Evolutionary conservation across 23 tunicate genomes (phyloP).

Genomic region (Pegea sp.): DNA sequence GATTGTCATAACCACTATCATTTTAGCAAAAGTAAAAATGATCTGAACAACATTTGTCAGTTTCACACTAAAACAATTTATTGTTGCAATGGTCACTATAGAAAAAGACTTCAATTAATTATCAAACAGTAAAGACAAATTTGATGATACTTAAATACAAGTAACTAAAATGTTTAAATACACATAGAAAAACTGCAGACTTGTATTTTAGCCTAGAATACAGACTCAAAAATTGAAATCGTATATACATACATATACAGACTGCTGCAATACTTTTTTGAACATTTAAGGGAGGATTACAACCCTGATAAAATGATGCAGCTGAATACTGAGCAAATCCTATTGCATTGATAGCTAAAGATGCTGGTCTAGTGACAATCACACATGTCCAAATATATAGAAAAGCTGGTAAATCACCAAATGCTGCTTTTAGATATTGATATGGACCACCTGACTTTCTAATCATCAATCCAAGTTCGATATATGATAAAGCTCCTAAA

Average conservation of each 20-base stretch:
- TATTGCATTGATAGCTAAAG: conserved; percentile 43
- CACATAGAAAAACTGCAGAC: too few species aligned
- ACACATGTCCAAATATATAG: conserved; percentile 31
- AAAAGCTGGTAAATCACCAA: conserved; percentile 24
- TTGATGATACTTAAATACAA: too few species aligned
- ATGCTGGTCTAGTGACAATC: conserved; percentile 27
- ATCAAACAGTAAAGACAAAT: too few species aligned
- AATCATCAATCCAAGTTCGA: conserved; percentile 68
- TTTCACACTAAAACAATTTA: conserved; percentile 68
- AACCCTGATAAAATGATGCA: conserved; percentile 72
- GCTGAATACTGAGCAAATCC: conserved; percentile 72
- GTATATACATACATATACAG: conserved; percentile 15
- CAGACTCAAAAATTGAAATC: too few species aligned
- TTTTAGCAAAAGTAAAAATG: conserved; percentile 59
- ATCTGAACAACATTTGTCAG: conserved; percentile 51
- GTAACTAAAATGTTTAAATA: too few species aligned
- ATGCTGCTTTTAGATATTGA: conserved; percentile 33
- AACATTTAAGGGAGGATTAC: conserved; percentile 11
- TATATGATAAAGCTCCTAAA: conserved; percentile 41
- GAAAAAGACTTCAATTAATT: conserved; percentile 4
- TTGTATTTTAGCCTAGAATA: too few species aligned
- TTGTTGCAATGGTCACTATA: conserved; percentile 31
- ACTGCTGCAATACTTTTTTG: conserved; percentile 37
- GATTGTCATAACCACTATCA: conserved; percentile 42
- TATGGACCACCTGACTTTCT: conserved; percentile 58